Base-by-base conservation (phyloP, 1,140 invertebrate genomes). In the Drosophila bocki region DNA sequence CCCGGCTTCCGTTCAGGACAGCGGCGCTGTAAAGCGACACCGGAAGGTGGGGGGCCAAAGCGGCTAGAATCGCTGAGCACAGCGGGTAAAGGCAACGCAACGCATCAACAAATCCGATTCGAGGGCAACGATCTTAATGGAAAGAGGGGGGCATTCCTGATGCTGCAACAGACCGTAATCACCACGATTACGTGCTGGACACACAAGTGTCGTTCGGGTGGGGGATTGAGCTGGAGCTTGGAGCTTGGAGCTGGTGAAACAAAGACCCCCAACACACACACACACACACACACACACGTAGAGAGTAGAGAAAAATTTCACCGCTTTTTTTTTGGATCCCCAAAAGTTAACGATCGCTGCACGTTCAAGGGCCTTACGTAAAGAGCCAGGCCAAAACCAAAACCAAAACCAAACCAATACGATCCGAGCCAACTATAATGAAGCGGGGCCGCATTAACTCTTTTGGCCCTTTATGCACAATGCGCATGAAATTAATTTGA, bases 311-410 rank as follows among this genome's bases (percentile, higher is more conserved):
- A 70, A 82, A 82, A 82, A 79, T 82, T 82, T 82, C 80, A 82
- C 74, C 79, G 79, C 74, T 63, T 62, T 74, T 61, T 75, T 45
- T 12, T 29, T 29, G 7, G 22, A 6, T 2, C 1, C 6, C 26
- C 26, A 6, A 78, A 78, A 75, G 64, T 81, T 86, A 72, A 86
- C 79, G 83, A 87, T 60, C 83, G 79, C 83, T 86, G 83, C 83
- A 87, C 83, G 83, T 86, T 86, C 79, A 86, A 86, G 83, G 83
- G 83, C 83, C 83, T 86, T 86, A 86, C 83, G 83, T 86, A 86
- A 86, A 86, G 58, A 68, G 59, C 75, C 22, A 26, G 41, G 22
- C 22, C 22, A 22, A 22, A 22, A 22, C 45, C 57, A 53, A 6
- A 64, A 22, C 45, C 57, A 53, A 6, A 64, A 6, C 22, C 63